Conservation (phyloP, 2,888 invertebrate species). For the Julus scandinavius region DNA sequence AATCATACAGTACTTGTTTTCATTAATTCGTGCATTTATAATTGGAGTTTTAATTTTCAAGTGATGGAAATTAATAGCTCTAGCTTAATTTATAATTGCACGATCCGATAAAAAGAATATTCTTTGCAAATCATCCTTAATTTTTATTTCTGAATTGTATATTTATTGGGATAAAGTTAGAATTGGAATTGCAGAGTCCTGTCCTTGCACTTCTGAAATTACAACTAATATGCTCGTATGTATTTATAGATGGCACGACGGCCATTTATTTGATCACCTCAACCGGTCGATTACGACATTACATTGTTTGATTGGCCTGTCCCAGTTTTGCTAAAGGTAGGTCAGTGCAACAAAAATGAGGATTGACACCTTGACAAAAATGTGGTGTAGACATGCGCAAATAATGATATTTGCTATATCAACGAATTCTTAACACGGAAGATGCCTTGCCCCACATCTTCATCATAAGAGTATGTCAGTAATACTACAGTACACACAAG, state of each 20-base stretch:
- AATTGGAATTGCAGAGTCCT: constrained; percentile 10
- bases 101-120: background rate
- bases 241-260: background rate
- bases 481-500: too few species aligned
- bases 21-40: background rate
- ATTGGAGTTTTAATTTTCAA: background rate
- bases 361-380: background rate
- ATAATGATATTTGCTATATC: background rate
- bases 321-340: background rate
- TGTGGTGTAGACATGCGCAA: background rate
- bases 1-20: background rate
- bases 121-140: background rate
- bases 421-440: background rate
- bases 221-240: background rate
- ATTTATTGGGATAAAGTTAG: constrained; percentile 36
- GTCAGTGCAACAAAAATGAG: background rate
- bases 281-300: background rate
- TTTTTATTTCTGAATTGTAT: constrained; percentile 32
- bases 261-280: background rate
- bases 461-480: background rate
- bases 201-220: background rate
- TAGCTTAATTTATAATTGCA: background rate
- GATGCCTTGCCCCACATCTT: background rate
- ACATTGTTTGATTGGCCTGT: background rate
- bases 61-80: background rate